A percentile compares a stretch with the other conserved stretches of the same genome.
phyloP scores from a whole-genome alignment of 2,888 invertebrate genomes.

The Noctua janthe region DNA sequence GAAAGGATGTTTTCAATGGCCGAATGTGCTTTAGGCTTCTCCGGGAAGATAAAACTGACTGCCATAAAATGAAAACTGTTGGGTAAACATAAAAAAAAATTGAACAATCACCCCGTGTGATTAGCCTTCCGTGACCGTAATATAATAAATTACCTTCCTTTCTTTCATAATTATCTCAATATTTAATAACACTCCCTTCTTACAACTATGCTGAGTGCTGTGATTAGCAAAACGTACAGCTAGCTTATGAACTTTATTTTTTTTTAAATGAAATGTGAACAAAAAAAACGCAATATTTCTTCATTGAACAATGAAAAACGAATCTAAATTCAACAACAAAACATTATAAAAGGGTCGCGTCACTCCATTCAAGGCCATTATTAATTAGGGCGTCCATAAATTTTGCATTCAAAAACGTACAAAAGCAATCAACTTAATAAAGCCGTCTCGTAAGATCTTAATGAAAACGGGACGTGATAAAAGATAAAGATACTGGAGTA shows the following conservation, averaged over 20 bases:
- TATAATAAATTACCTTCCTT: not conserved
- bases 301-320: slow-evolving; percentile 4
- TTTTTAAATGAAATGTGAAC: not conserved
- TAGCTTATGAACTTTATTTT: not conserved
- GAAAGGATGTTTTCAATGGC: slow-evolving; percentile 55
- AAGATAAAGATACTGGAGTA: slow-evolving; percentile 82
- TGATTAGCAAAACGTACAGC: not conserved
- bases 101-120: not conserved
- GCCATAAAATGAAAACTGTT: slow-evolving; percentile 33
- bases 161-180: not conserved
- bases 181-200: not conserved
- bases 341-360: slow-evolving; percentile 39
- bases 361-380: slow-evolving; percentile 41
- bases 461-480: slow-evolving; percentile 80
- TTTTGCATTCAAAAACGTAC: slow-evolving; percentile 64
- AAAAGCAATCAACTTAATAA: slow-evolving; percentile 75
- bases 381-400: slow-evolving; percentile 63
- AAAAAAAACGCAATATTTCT: not conserved
- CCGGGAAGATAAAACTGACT: slow-evolving; percentile 43
- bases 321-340: slow-evolving; percentile 39
- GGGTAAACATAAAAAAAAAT: slow-evolving; percentile 4
- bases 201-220: not conserved
- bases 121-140: not conserved
- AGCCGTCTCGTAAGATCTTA: slow-evolving; percentile 74
- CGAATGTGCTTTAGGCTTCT: slow-evolving; percentile 44